Base-by-base conservation (phyloP, 2,888 invertebrate genomes). In the Volucella inanis region DNA sequence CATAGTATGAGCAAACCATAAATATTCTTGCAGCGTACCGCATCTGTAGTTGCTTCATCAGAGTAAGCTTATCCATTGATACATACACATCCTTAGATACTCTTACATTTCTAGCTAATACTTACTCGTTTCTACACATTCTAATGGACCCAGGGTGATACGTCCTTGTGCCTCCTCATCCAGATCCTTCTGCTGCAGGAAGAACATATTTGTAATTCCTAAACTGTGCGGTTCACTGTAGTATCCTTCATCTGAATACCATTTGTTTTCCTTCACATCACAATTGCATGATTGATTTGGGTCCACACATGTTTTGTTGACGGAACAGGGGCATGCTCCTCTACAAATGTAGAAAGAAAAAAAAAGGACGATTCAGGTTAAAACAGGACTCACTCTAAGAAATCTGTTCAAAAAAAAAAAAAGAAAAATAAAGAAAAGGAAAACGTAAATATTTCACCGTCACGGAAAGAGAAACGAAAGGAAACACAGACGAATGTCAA, bases 121-220 rank as follows among this genome's bases (percentile, higher is more conserved):
- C 95, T 94, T 93, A 98, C 98, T 97, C 77, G 98, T 98, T 93
- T 98, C 98, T 71, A 98, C 97, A 92, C 98, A 98, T 92, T 97
- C 97, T 88, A 98, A 93, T 1, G 98, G 97, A 3, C 98, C 98
- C 67, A 98, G 92, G 0, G 98, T 98, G 61, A 98, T 96, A 88
- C 97, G 93, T 1, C 97, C 97, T 88, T 96, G 95, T 1, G 97
- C 96, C 90, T 97, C 96, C 87, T 95, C 95, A 67, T 96, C 95
- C 87, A 97, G 92, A 90, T 96, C 95, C 88, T 95, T 95, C 89
- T 97, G 97, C 89, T 98, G 97, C 62, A 97, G 92, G 90, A 98
- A 97, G 88, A 96, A 96, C 96, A 98, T 97, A 90, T 97, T 96
- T 6, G 96, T 98, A 74, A 98, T 96, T 18, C 98, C 98, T 87